These are phyloP conservation scores for Heterodera schachtii DNA, from an alignment of 1,140 invertebrate genomes.

Conservation along the genomic window DNA sequence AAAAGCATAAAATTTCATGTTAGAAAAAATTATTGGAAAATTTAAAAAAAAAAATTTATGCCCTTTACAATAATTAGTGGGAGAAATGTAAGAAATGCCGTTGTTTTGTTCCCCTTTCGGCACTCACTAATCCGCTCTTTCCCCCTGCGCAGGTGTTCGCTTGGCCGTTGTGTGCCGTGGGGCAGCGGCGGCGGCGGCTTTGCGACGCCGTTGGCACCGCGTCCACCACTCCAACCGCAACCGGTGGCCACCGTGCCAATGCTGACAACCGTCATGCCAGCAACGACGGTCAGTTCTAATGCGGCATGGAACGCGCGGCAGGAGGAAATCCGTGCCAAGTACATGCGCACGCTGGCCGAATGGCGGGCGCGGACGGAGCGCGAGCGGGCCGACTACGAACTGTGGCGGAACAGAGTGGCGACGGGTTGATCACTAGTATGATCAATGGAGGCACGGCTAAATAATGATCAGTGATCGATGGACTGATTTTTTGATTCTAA, in stretches of 20 bases:
- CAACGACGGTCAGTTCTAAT: constrained; percentile 5
- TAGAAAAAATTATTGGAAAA: too few species aligned
- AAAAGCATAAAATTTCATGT: too few species aligned
- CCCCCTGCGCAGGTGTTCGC: constrained; percentile 19
- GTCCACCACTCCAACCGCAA: constrained; percentile 22
- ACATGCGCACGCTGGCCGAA: constrained; percentile 30
- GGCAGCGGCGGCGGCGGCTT: constrained; percentile 38
- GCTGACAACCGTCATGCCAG: background rate
- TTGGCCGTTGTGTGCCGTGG: constrained; percentile 64
- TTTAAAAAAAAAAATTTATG: too few species aligned
- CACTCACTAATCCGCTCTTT: background rate
- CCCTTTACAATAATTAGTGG: too few species aligned
- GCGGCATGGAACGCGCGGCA: constrained; percentile 23
- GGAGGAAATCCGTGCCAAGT: constrained; percentile 32
- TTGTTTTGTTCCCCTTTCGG: too few species aligned
- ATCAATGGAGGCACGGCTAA: too few species aligned
- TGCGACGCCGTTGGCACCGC: constrained; percentile 37
- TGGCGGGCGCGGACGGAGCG: constrained; percentile 20
- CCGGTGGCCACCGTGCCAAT: constrained; percentile 1
- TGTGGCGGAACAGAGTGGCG: background rate
- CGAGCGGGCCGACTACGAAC: constrained; percentile 15
- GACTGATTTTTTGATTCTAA: too few species aligned
- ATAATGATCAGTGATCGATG: too few species aligned
- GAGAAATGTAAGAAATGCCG: too few species aligned
- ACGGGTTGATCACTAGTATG: background rate